phyloP scores from a whole-genome alignment of 2,797 vertebrate species.

The Taenioides sp. region DNA sequence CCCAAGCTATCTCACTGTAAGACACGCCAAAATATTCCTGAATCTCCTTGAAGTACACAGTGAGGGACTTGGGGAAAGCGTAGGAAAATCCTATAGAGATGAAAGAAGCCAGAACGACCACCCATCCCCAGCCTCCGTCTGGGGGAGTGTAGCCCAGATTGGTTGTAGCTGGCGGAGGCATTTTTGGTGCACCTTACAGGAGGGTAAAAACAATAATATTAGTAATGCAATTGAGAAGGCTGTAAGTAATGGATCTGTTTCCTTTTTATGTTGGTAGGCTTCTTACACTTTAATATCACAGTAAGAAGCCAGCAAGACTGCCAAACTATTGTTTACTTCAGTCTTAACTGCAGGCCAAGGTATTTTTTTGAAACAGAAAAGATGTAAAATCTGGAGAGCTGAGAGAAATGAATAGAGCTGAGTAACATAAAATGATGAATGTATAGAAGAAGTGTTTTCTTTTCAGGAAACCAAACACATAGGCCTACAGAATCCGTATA shows the following conservation, averaged over 20 bases:
- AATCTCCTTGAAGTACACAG: conserved; percentile 87
- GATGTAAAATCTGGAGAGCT: no score
- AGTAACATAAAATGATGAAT: background rate
- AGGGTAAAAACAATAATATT: background rate
- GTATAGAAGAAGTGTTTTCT: background rate
- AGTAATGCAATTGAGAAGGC: background rate
- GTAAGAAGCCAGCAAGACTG: background rate
- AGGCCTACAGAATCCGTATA: background rate
- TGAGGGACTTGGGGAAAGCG: conserved; percentile 83
- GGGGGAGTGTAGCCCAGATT: conserved; percentile 72
- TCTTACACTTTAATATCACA: background rate
- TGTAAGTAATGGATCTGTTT: background rate
- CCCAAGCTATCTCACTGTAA: conserved; percentile 81
- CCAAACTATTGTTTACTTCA: background rate
- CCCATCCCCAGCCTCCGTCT: conserved; percentile 83
- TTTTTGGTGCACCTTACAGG: conserved; percentile 53
- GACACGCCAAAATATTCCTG: conserved; percentile 87
- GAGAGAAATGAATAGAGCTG: background rate
- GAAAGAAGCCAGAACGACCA: conserved; percentile 76
- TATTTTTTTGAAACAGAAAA: no score
- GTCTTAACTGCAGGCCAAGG: background rate
- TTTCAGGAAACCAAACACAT: no score
- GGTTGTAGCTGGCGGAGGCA: conserved; percentile 62
- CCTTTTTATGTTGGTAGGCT: background rate
- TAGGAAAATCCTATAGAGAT: conserved; percentile 84